Base-by-base conservation (phyloP, 2,797 vertebrate species). In the Orientallactaga sibirica region DNA sequence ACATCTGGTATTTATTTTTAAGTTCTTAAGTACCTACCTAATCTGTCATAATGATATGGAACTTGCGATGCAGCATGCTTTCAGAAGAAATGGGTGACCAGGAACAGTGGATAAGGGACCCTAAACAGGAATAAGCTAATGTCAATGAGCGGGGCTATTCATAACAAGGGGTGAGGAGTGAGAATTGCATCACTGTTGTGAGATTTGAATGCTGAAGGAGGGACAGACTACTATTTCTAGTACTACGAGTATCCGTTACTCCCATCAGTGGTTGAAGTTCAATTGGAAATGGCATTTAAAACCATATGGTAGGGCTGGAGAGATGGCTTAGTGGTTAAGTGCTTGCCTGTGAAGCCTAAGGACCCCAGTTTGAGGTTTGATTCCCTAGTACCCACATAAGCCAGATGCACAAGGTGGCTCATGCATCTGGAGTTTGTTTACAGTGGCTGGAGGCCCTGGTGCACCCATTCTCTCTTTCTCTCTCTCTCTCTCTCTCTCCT, bases 21-120 rank as follows among this genome's bases (percentile, higher is more conserved):
- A 87, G 24, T 87, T 84, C 58, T 64, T 85, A 91, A 95, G 64
- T 15, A 52, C 3, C 22, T 66, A 18, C 18, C 20, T 67, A 48
- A 33, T 66, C n/a, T 71, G 16, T 70, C 52, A 75, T 33, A 74
- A 66, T 0, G 6, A 33, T 15, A 55, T 6, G 6, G 61, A 15
- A 41, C 33, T 43, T 24, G 33, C 43, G 9, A 10, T 0, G 10
- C 22, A 24, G 8, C 19, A 71, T 62, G 14, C 9, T 48, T 16
- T 88, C 9, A 5, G 29, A 15, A 11, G 20, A 10, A 27, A 1
- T n/a, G 0, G 48, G 9, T 20, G 5, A 8, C 1, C 3, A 18
- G 16, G 12, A 85, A 15, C 24, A 55, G 82, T 48, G 20, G 19
- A 43, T 74, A 41, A 81, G 61, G 9, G 52, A 14, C 2, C 29